Conservation (phyloP, 1,140 invertebrate species). For the Nymphalis io region DNA sequence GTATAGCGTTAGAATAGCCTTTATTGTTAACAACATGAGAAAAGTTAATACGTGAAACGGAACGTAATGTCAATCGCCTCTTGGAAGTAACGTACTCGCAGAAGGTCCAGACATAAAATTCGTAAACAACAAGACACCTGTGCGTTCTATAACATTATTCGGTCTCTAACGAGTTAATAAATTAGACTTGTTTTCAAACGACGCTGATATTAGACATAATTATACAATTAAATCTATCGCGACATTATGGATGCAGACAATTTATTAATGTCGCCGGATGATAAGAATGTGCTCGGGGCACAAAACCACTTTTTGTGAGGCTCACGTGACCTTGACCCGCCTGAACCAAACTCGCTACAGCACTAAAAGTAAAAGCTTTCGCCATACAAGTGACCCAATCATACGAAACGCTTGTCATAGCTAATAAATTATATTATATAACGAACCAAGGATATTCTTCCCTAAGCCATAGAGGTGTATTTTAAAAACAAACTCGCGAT, state of each 20-base stretch:
- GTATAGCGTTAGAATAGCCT: neutral
- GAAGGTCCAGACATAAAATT: slow-evolving; percentile 19
- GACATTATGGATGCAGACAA: slow-evolving; percentile 53
- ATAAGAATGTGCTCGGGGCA: slow-evolving; percentile 60
- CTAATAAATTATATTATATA: neutral
- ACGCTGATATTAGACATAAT: slow-evolving; percentile 36
- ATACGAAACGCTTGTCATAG: slow-evolving; percentile 8
- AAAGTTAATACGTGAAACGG: neutral
- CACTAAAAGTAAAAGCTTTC: slow-evolving; percentile 73
- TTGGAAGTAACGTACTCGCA: slow-evolving; percentile 16
- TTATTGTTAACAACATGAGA: neutral
- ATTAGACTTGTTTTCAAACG: slow-evolving; percentile 30
- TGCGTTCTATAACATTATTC: slow-evolving; percentile 10
- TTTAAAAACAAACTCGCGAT: no score
- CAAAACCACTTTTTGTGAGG: slow-evolving; percentile 66
- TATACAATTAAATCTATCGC: slow-evolving; percentile 38
- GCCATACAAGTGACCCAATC: slow-evolving; percentile 47
- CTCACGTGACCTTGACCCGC: slow-evolving; percentile 64
- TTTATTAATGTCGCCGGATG: slow-evolving; percentile 59
- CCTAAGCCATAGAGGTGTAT: no score
- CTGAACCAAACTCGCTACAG: slow-evolving; percentile 66
- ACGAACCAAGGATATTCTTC: no score
- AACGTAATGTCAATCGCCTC: slow-evolving; percentile 22
- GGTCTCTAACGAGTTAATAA: slow-evolving; percentile 22
- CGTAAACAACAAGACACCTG: slow-evolving; percentile 47